A percentile compares a stretch with the other conserved stretches of the same genome.
These are phyloP conservation scores for Melitaea cinxia DNA, from an alignment of 1,140 invertebrate species.

Conservation along the genomic window DNA sequence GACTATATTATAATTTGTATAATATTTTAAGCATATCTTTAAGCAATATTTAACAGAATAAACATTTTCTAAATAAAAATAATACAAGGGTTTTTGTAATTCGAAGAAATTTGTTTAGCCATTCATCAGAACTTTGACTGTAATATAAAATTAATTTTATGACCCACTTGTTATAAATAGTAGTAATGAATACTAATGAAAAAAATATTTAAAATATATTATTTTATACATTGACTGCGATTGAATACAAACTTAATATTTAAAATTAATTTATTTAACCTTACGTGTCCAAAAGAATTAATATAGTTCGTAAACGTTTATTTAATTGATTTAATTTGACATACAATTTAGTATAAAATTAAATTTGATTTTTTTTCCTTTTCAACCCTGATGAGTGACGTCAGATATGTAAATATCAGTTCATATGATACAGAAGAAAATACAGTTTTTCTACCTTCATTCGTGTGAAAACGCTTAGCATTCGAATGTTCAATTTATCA, in stretches of 20 bases:
- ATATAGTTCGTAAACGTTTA: not conserved
- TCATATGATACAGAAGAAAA: slow-evolving; percentile 23
- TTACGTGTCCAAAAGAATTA: not conserved
- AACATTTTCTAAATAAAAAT: too few species aligned
- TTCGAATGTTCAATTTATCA: slow-evolving; percentile 38
- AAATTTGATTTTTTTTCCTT: not conserved
- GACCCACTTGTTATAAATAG: too few species aligned
- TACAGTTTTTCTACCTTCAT: slow-evolving; percentile 23
- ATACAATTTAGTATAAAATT: not conserved
- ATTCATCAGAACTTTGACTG: too few species aligned
- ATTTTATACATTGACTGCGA: too few species aligned
- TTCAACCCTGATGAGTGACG: not conserved
- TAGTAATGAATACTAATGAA: too few species aligned
- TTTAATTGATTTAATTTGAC: not conserved
- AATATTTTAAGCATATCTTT: too few species aligned
- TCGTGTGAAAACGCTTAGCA: slow-evolving; percentile 33
- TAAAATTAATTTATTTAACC: not conserved
- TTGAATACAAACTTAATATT: not conserved
- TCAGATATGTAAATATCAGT: slow-evolving; percentile 28
- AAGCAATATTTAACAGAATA: too few species aligned
- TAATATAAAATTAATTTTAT: too few species aligned
- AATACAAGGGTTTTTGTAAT: too few species aligned
- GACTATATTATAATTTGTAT: too few species aligned
- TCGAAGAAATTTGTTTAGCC: too few species aligned
- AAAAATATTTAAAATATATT: not conserved